phyloP scores from a whole-genome alignment of 1,140 invertebrate species.

The Matsumurasca onukii region DNA sequence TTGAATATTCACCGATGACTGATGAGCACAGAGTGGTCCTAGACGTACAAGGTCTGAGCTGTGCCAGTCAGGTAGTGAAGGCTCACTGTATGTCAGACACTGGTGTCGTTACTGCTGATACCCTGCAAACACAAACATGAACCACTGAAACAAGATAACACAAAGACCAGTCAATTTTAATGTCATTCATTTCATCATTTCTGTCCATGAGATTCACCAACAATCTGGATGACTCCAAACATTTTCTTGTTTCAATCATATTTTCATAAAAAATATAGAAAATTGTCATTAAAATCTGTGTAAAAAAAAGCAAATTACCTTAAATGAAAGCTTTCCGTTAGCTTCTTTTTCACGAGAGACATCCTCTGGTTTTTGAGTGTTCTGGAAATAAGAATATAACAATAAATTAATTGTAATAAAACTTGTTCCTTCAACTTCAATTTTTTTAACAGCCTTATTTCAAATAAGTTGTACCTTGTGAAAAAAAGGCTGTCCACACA shows the following conservation, averaged over 20 bases:
- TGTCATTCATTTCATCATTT: too few relatives aligned
- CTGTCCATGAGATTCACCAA: too few relatives aligned
- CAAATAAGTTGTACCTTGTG: neutral
- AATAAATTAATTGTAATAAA: neutral
- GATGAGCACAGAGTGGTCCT: neutral
- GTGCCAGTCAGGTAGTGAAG: neutral
- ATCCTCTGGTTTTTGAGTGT: constrained; percentile 2
- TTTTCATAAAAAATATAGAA: neutral
- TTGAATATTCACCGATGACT: too few relatives aligned
- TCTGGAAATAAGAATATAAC: neutral
- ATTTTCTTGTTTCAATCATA: too few relatives aligned
- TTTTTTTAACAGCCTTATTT: neutral
- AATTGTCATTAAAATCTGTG: neutral
- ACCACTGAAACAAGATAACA: too few relatives aligned
- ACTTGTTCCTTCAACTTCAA: neutral
- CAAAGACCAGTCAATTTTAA: too few relatives aligned
- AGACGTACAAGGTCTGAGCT: neutral
- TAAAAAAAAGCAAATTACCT: neutral
- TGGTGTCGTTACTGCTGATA: constrained; percentile 1
- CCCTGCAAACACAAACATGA: too few relatives aligned
- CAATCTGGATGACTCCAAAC: too few relatives aligned
- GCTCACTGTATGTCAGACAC: constrained; percentile 11
- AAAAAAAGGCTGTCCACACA: too few relatives aligned
- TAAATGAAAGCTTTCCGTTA: neutral
- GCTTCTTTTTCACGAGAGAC: constrained; percentile 15